phyloP scores from a whole-genome alignment of 1,140 invertebrate species.

The Eumeta japonica region DNA sequence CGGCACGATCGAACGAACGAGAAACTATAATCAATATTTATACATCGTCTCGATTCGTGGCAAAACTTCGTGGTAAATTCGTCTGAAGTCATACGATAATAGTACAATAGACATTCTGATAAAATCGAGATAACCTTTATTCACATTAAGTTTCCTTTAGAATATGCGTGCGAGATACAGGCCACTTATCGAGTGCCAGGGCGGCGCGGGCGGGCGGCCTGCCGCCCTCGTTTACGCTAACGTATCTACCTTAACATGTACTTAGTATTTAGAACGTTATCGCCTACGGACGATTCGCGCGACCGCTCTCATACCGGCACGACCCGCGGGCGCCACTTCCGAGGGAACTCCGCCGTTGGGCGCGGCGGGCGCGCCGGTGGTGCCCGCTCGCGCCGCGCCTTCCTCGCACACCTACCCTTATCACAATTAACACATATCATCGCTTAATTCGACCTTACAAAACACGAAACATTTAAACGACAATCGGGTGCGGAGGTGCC shows the following conservation, averaged over 20 bases:
- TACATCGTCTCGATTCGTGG: constrained; percentile 21
- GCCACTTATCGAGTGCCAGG: constrained; percentile 11
- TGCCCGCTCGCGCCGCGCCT: no score
- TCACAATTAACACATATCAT: no score
- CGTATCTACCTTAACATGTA: constrained; percentile 3
- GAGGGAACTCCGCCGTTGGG: no score
- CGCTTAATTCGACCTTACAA: no score
- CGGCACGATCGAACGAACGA: constrained; percentile 45
- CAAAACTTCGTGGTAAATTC: constrained; percentile 40
- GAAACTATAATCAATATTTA: constrained; percentile 41
- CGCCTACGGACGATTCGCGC: background rate
- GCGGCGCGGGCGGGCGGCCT: background rate
- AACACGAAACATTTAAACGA: no score
- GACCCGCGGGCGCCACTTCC: no score
- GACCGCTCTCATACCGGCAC: no score
- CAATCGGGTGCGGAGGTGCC: no score
- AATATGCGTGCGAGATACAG: constrained; percentile 53
- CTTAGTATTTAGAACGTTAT: background rate
- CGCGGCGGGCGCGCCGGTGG: no score
- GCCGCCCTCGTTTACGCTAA: background rate
- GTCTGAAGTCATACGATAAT: constrained; percentile 43
- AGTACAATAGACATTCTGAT: constrained; percentile 49
- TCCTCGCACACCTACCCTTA: no score
- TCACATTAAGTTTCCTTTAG: constrained; percentile 49
- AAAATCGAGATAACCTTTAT: constrained; percentile 52